Base-by-base conservation (phyloP, 2,888 invertebrate species). In the Spialia ferax region DNA sequence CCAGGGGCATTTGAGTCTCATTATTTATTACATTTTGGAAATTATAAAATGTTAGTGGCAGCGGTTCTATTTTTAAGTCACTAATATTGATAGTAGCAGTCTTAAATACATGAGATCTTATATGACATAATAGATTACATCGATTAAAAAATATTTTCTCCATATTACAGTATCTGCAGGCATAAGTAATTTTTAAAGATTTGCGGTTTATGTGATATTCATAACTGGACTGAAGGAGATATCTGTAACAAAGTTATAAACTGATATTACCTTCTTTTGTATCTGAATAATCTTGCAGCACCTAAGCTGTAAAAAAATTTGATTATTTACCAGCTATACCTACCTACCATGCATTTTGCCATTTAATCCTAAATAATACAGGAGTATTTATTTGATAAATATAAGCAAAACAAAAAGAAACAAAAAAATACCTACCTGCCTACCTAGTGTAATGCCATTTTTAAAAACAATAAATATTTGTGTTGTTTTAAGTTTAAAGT, bases 111-210 rank as follows among this genome's bases (percentile, higher is more conserved):
- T 94, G 94, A 26, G 87, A 94, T 79, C 93, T 86, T 76, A 94
- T 94, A 81, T 87, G 95, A 75, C 80, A 83, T 68, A 90, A 86
- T 77, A 91, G 86, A 78, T 88, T 94, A 79, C 90, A 95, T 79
- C 88, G 84, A 76, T 91, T 93, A 73, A 80, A 87, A 79, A 86
- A 95, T 69, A 77, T 76, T 73, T 82, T 87, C 66, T 77, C 77
- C 74, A 72, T 74, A 72, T 83, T 83, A 78, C 87, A 95, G 75
- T 82, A 84, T 73, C 83, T 80, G 72, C 87, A 94, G 76, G 75
- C 80, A 77, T 84, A 88, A 13, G 83, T 87, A 29, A 94, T 93
- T 73, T 86, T 83, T 11, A 94, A 81, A 69, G 94, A 91, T 82
- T 93, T 82, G 6, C 94, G 87, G 73, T 85, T 84, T 11, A 91